Evolutionary conservation across 2,888 invertebrate genomes (phyloP), one percentile per base, ranked within the genome.

Genomic region (Deilephila porcellus): DNA sequence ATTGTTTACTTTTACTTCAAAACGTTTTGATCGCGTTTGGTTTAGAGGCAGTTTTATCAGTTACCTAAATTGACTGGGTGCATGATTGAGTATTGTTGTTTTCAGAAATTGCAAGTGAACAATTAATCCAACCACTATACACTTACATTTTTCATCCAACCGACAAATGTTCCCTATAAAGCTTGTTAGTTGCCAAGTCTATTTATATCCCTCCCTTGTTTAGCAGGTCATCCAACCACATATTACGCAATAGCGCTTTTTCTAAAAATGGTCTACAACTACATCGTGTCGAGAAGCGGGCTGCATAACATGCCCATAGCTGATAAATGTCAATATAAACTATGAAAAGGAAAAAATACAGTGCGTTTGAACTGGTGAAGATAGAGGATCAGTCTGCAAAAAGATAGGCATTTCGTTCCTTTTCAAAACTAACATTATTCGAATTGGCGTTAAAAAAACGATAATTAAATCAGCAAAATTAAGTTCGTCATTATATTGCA

Each of bases 1-100:
- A 56, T 56, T 56, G n/a, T n/a, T n/a, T 56, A 56, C 56, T 56
- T 56, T 56, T 56, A 56, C 56, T 56, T n/a, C n/a, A n/a, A 56
- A 45, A 45, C 3, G 45, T 3, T 45, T 56, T n/a, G 56, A n/a
- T n/a, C n/a, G 56, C n/a, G 19, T n/a, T n/a, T 56, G n/a, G n/a
- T 17, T 6, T n/a, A 56, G 14, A 45, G 11, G 11, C 14, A 1
- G 2, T 45, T 45, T 45, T 45, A 14, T 45, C 3, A 45, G 3
- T 2, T 45, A 14, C 32, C 32, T 3, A 2, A 11, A 45, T 45
- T 45, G 2, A 45, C 25, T 25, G 25, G 25, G 25, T 25, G 25
- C 25, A 25, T 25, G 25, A 25, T 25, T 25, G 1, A 25, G 25
- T 25, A 25, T 25, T 25, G 0, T 25, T 1, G 25, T 25, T 25